Percentiles rank a stretch among this genome's conserved stretches.
Conservation (phyloP, 2,888 invertebrate genomes). For the Agriopis marginaria region DNA sequence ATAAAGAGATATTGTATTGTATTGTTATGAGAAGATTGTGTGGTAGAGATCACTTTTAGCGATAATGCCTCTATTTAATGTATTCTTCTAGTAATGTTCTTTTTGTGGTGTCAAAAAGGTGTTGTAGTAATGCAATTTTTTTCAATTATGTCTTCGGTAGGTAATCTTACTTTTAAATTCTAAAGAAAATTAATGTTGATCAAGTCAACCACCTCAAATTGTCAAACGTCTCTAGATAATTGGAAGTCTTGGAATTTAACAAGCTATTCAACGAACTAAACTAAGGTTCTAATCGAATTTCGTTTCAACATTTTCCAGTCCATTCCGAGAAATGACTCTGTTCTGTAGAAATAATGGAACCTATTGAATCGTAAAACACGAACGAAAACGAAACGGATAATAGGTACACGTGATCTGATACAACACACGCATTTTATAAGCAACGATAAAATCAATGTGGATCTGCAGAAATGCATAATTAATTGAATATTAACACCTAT, state of each 20-base stretch:
- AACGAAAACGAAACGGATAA: constrained; percentile 54
- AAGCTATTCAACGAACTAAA: not conserved
- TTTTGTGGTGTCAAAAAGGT: too few species aligned
- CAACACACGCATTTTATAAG: constrained; percentile 45
- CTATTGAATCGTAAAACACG: constrained; percentile 49
- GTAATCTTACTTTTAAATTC: not conserved
- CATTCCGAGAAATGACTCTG: constrained; percentile 16
- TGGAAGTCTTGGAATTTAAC: not conserved
- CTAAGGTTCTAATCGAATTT: constrained; percentile 1
- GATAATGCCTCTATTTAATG: too few species aligned
- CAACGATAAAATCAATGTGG: constrained; percentile 49
- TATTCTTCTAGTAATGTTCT: too few species aligned
- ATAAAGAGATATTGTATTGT: too few species aligned
- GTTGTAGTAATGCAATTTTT: too few species aligned
- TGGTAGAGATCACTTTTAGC: too few species aligned
- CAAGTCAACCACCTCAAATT: not conserved
- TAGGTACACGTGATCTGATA: constrained; percentile 53
- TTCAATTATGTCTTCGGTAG: too few species aligned
- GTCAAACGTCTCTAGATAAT: constrained; percentile 1
- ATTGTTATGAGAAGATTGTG: too few species aligned
- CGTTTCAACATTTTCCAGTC: constrained; percentile 10
- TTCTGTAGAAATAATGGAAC: constrained; percentile 25
- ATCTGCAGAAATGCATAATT: constrained; percentile 42
- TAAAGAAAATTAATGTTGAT: not conserved
- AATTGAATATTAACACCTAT: constrained; percentile 28